Evolutionary conservation across 1,140 invertebrate genomes (phyloP), one percentile per base, ranked within the genome.

Genomic region (Drosophila burlai): DNA sequence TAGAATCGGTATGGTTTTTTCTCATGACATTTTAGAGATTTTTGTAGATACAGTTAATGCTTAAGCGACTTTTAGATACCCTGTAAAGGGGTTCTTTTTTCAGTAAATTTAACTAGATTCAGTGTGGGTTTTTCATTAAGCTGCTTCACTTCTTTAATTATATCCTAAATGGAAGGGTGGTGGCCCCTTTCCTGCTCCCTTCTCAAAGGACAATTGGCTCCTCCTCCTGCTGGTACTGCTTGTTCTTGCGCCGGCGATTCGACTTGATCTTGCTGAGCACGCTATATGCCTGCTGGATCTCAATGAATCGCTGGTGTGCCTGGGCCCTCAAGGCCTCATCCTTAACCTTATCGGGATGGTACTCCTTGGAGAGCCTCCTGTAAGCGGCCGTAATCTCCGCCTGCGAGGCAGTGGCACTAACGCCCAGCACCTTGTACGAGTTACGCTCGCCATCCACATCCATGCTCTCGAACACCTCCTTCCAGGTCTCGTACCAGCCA

Each of bases 281-380:
- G 84, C 98, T 97, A 85, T 98, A 99, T 0, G 98, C 98, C 92
- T 97, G 95, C 90, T 99, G 97, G 72, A 99, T 97, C 89, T 99
- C 97, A 94, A 99, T 97, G 86, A 99, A 99, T 62, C 95, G 96
- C 81, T 98, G 96, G 90, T 98, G 96, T 2, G 97, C 97, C 8
- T 93, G 94, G 13, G 93, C 93, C 13, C 94, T 94, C 66, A 95
- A 94, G 0, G 93, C 93, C 2, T 95, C 94, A 78, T 97, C 96
- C 91, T 97, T 97, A 5, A 96, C 95, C 93, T 98, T 98, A 84
- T 99, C 98, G 0, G 98, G 98, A 94, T 99, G 98, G 93, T 96
- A 96, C 92, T 98, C 96, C n/a, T 96, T 95, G 0, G 97, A 98
- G 0, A 99, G 93, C 38, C 95, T 94, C 52, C 97, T 93, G 95